Conservation (phyloP, 2,113 vertebrate genomes). For the Lontra canadensis region DNA sequence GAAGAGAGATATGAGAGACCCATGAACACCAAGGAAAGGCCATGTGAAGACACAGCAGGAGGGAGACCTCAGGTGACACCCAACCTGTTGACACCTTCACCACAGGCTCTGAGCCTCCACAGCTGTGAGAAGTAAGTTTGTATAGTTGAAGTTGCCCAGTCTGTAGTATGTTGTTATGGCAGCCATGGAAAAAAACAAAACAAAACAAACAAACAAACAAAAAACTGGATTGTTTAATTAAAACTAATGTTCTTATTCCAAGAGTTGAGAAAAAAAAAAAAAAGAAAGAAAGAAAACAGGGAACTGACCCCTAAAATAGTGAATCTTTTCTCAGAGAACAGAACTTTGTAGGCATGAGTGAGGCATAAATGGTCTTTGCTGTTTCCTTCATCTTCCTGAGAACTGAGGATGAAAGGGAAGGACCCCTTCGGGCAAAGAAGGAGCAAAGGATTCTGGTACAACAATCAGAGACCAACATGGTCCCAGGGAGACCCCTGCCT, state of each 20-base stretch:
- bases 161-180: background rate
- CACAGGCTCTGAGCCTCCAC: background rate
- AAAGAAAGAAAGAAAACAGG: background rate
- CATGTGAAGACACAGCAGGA: accelerated
- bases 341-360: background rate
- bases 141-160: background rate
- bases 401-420: background rate
- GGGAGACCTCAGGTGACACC: background rate
- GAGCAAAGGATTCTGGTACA: background rate
- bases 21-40: background rate
- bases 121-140: background rate
- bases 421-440: background rate
- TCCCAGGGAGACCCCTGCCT: background rate
- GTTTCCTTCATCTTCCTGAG: background rate
- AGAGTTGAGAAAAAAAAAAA: background rate
- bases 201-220: background rate
- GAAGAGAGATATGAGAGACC: background rate
- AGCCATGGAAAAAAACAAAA: background rate
- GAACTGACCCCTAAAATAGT: background rate
- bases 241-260: background rate
- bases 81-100: too few species aligned
- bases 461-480: background rate
- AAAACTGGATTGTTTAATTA: background rate
- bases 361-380: background rate
- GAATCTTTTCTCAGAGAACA: background rate